A percentile compares a stretch with the other conserved stretches of the same genome.
Conservation (phyloP, 2,888 invertebrate genomes). For the Melolontha melolontha region DNA sequence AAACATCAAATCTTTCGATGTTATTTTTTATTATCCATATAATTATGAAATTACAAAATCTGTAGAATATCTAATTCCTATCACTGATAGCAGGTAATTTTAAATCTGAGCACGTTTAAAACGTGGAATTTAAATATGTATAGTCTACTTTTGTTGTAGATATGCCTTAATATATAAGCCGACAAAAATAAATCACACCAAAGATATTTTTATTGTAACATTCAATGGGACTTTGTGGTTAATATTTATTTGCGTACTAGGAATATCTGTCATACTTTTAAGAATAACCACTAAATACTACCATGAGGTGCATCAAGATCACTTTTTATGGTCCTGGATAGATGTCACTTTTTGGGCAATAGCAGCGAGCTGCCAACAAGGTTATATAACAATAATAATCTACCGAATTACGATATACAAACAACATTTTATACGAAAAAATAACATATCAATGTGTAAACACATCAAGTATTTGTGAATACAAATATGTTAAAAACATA, state of each 20-base stretch:
- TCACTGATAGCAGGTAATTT: slow-evolving; percentile 18
- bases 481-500: too few relatives aligned
- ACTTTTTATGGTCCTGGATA: slow-evolving; percentile 57
- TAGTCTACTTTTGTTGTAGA: slow-evolving; percentile 49
- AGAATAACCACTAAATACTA: slow-evolving; percentile 54
- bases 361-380: slow-evolving; percentile 62
- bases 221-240: slow-evolving; percentile 59
- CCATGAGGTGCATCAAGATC: slow-evolving; percentile 49
- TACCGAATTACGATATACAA: neutral
- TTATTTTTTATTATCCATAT: neutral
- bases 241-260: slow-evolving; percentile 54
- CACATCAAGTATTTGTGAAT: too few relatives aligned
- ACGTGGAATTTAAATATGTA: neutral
- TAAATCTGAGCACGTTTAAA: neutral
- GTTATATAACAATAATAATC: slow-evolving; percentile 45
- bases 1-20: neutral
- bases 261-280: slow-evolving; percentile 55
- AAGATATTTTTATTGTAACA: slow-evolving; percentile 60
- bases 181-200: slow-evolving; percentile 52
- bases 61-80: neutral
- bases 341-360: slow-evolving; percentile 61
- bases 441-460: too few relatives aligned
- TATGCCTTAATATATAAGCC: slow-evolving; percentile 56
- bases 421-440: too few relatives aligned
- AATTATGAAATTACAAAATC: slow-evolving; percentile 1